phyloP scores from a whole-genome alignment of 2,888 invertebrate genomes.

The Gibbula magus region DNA sequence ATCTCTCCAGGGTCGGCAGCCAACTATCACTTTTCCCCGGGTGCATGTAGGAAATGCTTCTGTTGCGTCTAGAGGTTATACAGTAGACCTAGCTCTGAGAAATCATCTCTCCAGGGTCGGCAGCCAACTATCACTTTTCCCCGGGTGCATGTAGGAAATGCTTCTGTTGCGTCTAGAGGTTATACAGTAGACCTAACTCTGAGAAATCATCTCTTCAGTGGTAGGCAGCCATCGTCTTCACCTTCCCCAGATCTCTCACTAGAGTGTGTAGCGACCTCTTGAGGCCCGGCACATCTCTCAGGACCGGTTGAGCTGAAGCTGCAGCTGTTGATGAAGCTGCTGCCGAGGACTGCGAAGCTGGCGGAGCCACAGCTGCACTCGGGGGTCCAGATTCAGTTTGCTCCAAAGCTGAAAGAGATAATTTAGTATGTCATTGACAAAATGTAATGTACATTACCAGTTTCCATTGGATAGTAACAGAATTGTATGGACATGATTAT shows the following conservation, averaged over 20 bases:
- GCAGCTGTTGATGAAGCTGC: neutral
- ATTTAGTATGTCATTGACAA: neutral
- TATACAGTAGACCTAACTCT: too few relatives aligned
- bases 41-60: too few relatives aligned
- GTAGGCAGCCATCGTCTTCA: slow-evolving; percentile 57
- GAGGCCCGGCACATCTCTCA: slow-evolving; percentile 45
- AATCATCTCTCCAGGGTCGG: too few relatives aligned
- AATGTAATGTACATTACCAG: neutral
- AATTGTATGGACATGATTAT: too few relatives aligned
- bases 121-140: too few relatives aligned
- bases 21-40: too few relatives aligned
- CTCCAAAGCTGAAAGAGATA: slow-evolving; percentile 10
- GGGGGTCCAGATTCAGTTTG: neutral
- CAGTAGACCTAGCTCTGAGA: too few relatives aligned
- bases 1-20: too few relatives aligned
- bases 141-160: too few relatives aligned
- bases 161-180: too few relatives aligned
- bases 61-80: too few relatives aligned
- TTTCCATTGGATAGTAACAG: neutral
- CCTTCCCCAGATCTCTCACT: slow-evolving; percentile 51
- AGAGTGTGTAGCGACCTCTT: slow-evolving; percentile 49
- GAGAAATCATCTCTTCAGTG: slow-evolving; percentile 34
- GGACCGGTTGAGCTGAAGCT: slow-evolving; percentile 29
- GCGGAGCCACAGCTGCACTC: neutral
- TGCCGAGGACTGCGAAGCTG: neutral